A percentile compares a stretch with the other conserved stretches of the same genome.
phyloP scores from a whole-genome alignment of 2,797 vertebrate species.

The Spinus olivaceus region DNA sequence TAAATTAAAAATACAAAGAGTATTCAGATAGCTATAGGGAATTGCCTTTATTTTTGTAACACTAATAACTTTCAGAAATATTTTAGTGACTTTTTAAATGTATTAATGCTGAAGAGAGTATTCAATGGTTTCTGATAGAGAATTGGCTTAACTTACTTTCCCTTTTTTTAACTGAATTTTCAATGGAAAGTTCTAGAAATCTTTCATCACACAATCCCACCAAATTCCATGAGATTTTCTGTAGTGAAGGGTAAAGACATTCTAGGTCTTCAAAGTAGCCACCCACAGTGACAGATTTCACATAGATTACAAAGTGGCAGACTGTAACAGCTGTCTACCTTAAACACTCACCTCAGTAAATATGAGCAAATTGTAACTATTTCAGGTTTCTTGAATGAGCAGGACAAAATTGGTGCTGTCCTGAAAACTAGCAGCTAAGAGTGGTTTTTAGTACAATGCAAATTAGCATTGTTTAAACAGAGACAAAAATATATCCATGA shows the following conservation, averaged over 20 bases:
- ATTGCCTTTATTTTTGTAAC: neutral
- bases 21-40: neutral
- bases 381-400: neutral
- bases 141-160: neutral
- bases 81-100: neutral
- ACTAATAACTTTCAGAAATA: neutral
- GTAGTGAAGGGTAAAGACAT: neutral
- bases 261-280: neutral
- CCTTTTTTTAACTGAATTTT: neutral
- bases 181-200: neutral
- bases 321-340: neutral
- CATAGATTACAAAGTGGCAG: neutral
- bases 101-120: neutral
- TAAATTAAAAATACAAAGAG: neutral
- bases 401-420: neutral
- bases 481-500: neutral
- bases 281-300: neutral
- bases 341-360: neutral
- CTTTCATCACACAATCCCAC: rapidly evolving
- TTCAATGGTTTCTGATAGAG: neutral
- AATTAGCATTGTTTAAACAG: neutral
- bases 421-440: neutral
- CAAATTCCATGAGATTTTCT: neutral
- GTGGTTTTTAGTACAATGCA: neutral
- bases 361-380: neutral